phyloP scores from a whole-genome alignment of 1,140 invertebrate species.

The Cataglyphis hispanica region DNA sequence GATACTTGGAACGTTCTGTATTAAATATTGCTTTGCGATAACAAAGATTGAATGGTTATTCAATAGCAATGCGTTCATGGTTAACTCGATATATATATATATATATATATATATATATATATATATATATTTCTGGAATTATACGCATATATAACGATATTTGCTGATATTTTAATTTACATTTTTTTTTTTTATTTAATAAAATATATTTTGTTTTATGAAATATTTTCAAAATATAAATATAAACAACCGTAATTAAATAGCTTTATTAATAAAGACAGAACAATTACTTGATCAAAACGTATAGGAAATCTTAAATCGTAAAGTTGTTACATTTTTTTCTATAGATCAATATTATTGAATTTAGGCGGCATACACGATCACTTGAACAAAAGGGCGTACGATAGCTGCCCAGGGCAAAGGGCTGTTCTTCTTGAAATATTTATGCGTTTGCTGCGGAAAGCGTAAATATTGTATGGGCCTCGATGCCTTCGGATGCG shows the following conservation, averaged over 20 bases:
- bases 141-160: no score
- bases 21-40: conserved; percentile 6
- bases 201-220: background rate
- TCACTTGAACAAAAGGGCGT: conserved; percentile 44
- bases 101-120: background rate
- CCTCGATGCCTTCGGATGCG: conserved; percentile 61
- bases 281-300: conserved; percentile 40
- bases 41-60: conserved; percentile 9
- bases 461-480: conserved; percentile 78
- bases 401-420: conserved; percentile 48
- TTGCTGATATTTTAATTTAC: background rate
- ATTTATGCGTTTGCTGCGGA: conserved; percentile 74
- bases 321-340: conserved; percentile 48
- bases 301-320: background rate
- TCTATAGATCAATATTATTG: conserved; percentile 38
- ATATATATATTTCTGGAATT: no score
- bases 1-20: background rate
- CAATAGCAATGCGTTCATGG: background rate
- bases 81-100: background rate
- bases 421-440: conserved; percentile 73
- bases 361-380: conserved; percentile 56
- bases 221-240: background rate
- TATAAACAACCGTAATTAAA: background rate
- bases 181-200: background rate
- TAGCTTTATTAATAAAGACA: background rate